Evolutionary conservation across 2,888 invertebrate genomes (phyloP).

Genomic region (Drosophila putrida): DNA sequence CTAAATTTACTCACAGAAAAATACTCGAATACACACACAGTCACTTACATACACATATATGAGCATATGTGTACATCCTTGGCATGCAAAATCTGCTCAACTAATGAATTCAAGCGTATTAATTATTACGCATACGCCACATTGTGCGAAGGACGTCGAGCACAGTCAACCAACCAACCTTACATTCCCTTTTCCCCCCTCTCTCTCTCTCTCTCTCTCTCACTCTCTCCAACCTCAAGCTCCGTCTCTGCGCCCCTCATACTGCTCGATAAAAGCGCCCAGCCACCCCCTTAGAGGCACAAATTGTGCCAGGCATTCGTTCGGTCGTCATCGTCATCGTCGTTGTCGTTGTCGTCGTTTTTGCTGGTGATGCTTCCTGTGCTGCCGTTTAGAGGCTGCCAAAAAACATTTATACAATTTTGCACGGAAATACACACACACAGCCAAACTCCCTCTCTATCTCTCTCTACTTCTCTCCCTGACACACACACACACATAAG

Average conservation of each 20-base stretch:
- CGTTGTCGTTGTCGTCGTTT: conserved; percentile 57
- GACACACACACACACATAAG: conserved; percentile 18
- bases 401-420: conserved; percentile 81
- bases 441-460: conserved; percentile 20
- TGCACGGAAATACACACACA: conserved; percentile 76
- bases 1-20: conserved; percentile 4
- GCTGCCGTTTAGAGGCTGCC: conserved; percentile 81
- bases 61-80: conserved; percentile 51
- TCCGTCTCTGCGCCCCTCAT: background rate
- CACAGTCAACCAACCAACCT: conserved; percentile 55
- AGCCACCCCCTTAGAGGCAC: conserved; percentile 43
- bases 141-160: conserved; percentile 75
- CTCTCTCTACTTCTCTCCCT: conserved; percentile 27
- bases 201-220: background rate
- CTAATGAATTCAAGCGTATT: conserved; percentile 83
- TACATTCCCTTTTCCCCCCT: background rate
- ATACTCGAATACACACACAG: conserved; percentile 11
- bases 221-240: conserved; percentile 24
- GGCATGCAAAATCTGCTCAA: conserved; percentile 80
- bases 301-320: conserved; percentile 73
- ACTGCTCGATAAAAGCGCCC: background rate
- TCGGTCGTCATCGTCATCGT: conserved; percentile 36
- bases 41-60: background rate
- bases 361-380: conserved; percentile 78
- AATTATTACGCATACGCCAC: conserved; percentile 82